A percentile compares a stretch with the other conserved stretches of the same genome.
Conservation (phyloP, 2,888 invertebrate species). For the Cheilosia scutellata region DNA sequence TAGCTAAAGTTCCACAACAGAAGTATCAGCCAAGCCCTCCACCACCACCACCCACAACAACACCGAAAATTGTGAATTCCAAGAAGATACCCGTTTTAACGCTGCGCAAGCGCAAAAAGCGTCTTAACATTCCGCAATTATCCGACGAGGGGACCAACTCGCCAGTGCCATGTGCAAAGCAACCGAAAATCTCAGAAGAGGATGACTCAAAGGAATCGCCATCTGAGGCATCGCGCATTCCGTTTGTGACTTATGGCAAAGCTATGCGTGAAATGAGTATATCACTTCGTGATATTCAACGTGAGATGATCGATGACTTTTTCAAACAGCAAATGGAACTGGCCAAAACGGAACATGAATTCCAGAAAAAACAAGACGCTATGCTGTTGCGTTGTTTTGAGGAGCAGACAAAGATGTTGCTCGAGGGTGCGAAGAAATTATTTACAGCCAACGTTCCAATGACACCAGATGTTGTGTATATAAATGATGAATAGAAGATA, state of each 20-base stretch:
- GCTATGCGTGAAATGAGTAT: constrained; percentile 80
- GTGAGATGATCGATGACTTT: constrained; percentile 81
- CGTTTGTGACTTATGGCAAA: constrained; percentile 78
- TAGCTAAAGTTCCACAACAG: constrained; percentile 49
- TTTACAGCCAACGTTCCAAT: constrained; percentile 52
- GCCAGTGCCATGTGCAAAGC: constrained; percentile 57
- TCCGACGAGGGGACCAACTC: constrained; percentile 56
- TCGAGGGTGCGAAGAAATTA: constrained; percentile 77
- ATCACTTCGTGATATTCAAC: constrained; percentile 80
- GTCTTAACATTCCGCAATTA: constrained; percentile 58
- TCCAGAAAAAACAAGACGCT: constrained; percentile 82
- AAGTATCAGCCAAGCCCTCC: constrained; percentile 7
- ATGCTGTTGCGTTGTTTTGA: constrained; percentile 81
- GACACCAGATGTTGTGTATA: constrained; percentile 63
- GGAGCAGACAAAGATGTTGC: constrained; percentile 80
- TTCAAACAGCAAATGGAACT: constrained; percentile 82
- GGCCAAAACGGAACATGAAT: constrained; percentile 82
- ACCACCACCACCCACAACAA: constrained; percentile 21
- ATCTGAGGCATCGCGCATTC: constrained; percentile 50
- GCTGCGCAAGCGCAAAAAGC: constrained; percentile 72
- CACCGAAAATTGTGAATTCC: background rate
- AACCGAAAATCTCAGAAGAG: constrained; percentile 39
- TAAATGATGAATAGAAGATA: constrained; percentile 69
- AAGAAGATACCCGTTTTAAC: constrained; percentile 68
- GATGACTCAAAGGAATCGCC: constrained; percentile 45